Conservation (phyloP, 2,797 vertebrate species). For the Anabas testudineus region DNA sequence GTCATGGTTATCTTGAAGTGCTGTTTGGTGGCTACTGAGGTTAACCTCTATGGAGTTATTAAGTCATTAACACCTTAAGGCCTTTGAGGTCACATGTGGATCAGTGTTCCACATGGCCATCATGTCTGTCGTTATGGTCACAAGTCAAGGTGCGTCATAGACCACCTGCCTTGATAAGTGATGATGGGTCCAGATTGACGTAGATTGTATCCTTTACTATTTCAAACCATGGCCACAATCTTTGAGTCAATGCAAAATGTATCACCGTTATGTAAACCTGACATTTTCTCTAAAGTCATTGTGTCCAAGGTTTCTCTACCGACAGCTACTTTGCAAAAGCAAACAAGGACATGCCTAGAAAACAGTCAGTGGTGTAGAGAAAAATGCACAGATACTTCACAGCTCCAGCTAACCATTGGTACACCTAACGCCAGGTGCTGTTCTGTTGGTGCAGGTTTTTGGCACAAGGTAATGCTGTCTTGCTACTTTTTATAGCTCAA, state of each 20-base stretch:
- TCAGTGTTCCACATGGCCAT: too few species aligned
- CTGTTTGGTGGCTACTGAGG: too few species aligned
- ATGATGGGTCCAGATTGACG: too few species aligned
- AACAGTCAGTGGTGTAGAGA: too few species aligned
- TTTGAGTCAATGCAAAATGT: constrained; percentile 12
- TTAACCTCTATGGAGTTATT: too few species aligned
- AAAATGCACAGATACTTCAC: background rate
- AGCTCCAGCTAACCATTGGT: background rate
- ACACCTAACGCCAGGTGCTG: background rate
- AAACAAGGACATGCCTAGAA: background rate
- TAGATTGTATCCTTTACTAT: too few species aligned
- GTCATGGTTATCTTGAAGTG: too few species aligned
- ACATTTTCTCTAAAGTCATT: background rate
- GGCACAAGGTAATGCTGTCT: background rate
- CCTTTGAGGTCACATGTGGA: too few species aligned
- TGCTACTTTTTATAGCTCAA: constrained; percentile 44
- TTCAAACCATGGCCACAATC: background rate
- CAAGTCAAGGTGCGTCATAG: too few species aligned
- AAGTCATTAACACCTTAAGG: background rate
- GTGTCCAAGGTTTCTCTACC: background rate
- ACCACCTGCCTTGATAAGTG: too few species aligned
- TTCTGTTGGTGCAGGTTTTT: constrained; percentile 2
- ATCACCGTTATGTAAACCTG: background rate
- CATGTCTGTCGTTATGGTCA: too few species aligned
- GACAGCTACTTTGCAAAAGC: background rate